Conservation (phyloP, 2,888 invertebrate species). For the Rhorus exstirpatorius region DNA sequence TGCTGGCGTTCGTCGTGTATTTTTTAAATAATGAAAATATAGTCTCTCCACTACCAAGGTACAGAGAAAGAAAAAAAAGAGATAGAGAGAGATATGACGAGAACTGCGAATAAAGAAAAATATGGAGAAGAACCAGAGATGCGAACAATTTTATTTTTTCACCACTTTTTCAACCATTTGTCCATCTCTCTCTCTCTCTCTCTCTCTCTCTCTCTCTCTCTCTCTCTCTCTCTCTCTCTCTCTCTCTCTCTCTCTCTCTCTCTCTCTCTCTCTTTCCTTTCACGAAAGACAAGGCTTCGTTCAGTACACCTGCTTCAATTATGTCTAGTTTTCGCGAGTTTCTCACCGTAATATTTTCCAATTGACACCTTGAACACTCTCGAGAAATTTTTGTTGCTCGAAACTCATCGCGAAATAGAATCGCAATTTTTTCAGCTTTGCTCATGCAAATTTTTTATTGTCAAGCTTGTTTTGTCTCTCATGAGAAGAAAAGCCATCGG, state of each 20-base stretch:
- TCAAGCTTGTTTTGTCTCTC: no score
- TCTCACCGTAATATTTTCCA: slow-evolving; percentile 17
- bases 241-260: neutral
- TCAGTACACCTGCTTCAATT: neutral
- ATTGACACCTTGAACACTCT: slow-evolving; percentile 32
- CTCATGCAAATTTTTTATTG: no score
- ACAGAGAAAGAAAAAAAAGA: neutral
- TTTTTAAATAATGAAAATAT: slow-evolving; percentile 45
- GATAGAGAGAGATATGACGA: neutral
- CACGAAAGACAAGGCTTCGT: slow-evolving; percentile 1
- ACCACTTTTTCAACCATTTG: slow-evolving; percentile 42
- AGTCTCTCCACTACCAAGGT: neutral
- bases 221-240: neutral
- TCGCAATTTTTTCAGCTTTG: no score
- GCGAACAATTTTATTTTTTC: slow-evolving; percentile 46
- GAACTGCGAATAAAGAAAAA: slow-evolving; percentile 1
- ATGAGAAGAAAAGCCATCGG: no score
- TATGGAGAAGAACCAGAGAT: slow-evolving; percentile 5
- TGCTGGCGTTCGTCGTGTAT: slow-evolving; percentile 9
- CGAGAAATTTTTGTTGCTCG: slow-evolving; percentile 4
- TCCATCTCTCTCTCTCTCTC: neutral
- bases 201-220: neutral
- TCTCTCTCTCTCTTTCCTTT: neutral
- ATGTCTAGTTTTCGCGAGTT: neutral
- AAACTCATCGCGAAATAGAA: neutral